Percentiles rank a stretch among this genome's conserved stretches.
Conservation (phyloP, 1,140 invertebrate genomes). For the Solenopsis fugax region DNA sequence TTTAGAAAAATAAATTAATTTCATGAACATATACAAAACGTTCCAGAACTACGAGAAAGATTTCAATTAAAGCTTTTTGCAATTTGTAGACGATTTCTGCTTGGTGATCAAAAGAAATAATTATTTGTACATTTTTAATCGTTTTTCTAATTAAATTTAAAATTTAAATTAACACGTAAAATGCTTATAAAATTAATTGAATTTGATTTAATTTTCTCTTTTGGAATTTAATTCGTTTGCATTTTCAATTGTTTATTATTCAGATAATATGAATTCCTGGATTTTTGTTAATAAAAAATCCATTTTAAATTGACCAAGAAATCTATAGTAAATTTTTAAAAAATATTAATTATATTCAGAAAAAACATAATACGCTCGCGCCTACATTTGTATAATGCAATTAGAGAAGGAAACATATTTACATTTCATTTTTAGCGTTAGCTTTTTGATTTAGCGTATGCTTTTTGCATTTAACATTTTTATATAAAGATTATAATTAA, state of each 20-base stretch:
- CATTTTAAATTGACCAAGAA: neutral
- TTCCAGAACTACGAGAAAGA: neutral
- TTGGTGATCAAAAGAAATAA: neutral
- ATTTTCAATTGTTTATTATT: neutral
- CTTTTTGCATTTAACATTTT: neutral
- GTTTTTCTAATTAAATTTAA: neutral
- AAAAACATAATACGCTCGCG: neutral
- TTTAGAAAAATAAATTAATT: neutral
- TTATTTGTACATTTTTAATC: constrained; percentile 2
- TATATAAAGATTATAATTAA: neutral
- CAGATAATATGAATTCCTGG: neutral
- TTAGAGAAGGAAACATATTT: neutral
- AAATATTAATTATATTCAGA: neutral
- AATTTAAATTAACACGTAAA: neutral
- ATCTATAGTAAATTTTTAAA: neutral
- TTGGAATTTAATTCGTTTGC: neutral
- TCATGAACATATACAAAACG: neutral
- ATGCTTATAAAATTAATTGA: neutral
- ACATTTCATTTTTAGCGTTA: neutral
- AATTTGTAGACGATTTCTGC: neutral
- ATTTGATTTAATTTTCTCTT: neutral
- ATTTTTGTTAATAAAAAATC: neutral
- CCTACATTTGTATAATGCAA: neutral
- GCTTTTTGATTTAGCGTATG: neutral
- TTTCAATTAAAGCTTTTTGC: neutral